A percentile compares a stretch with the other conserved stretches of the same genome.
phyloP scores from a whole-genome alignment of 2,113 vertebrate species.

The Calypte anna region DNA sequence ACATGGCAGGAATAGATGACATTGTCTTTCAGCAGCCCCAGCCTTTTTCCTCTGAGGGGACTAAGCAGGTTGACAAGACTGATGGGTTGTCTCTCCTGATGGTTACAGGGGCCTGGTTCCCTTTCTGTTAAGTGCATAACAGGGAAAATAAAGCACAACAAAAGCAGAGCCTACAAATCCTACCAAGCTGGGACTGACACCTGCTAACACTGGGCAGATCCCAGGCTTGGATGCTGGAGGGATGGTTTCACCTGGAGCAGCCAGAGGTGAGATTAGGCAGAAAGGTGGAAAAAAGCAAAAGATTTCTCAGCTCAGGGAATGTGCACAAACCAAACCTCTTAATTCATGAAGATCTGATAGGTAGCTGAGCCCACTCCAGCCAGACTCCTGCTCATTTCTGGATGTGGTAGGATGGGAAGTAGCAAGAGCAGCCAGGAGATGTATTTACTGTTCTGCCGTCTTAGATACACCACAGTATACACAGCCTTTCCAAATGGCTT shows the following conservation, averaged over 20 bases:
- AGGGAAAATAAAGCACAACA: background rate
- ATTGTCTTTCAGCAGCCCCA: conserved; percentile 22
- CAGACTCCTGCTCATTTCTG: background rate
- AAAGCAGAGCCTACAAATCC: background rate
- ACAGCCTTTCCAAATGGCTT: background rate
- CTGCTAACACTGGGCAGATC: background rate
- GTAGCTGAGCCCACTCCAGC: background rate
- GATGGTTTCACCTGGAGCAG: background rate
- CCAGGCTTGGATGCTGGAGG: background rate
- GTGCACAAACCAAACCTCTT: background rate
- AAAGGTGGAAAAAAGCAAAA: background rate
- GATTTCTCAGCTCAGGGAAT: background rate
- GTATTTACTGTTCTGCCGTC: background rate
- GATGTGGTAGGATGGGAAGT: background rate
- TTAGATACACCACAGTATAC: background rate
- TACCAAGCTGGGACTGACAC: background rate
- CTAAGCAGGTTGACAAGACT: background rate
- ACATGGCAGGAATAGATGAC: conserved; percentile 35
- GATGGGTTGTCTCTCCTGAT: background rate
- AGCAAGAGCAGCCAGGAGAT: background rate
- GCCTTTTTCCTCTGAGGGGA: background rate
- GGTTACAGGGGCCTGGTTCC: background rate
- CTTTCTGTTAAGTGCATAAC: background rate
- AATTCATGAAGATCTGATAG: background rate
- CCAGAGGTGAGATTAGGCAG: background rate